Percentiles rank a stretch among this genome's conserved stretches.
Conservation (phyloP, 30 jellyfish, hydroid and myxozoan genomes). For the Aurelia sp. region DNA sequence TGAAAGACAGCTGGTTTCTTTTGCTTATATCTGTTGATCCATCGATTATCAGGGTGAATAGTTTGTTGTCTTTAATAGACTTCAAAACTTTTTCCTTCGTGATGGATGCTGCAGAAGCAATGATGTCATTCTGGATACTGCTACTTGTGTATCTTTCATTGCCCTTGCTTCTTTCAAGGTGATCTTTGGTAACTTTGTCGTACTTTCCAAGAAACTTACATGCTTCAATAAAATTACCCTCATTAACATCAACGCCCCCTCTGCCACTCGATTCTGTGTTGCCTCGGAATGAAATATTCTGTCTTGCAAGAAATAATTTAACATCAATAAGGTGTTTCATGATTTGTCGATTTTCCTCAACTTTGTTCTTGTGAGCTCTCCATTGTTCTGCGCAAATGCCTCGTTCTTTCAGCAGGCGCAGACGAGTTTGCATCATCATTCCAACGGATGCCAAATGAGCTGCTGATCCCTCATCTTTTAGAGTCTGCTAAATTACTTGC, state of each 20-base stretch:
- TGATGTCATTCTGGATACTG: background rate
- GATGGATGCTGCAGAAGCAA: background rate
- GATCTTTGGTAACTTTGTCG: background rate
- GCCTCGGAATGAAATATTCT: conserved; percentile 37
- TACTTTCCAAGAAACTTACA: too few relatives aligned
- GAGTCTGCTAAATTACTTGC: too few relatives aligned
- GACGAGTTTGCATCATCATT: conserved; percentile 24
- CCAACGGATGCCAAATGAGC: conserved; percentile 13
- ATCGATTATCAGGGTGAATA: background rate
- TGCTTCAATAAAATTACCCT: background rate
- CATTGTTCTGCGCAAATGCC: conserved; percentile 14
- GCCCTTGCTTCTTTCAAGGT: conserved; percentile 17
- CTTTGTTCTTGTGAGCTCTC: conserved; percentile 9
- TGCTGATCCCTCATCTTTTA: background rate
- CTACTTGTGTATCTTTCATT: conserved; percentile 15
- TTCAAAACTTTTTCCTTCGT: background rate
- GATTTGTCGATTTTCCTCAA: conserved; percentile 10
- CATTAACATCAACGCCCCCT: background rate
- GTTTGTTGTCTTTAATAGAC: background rate
- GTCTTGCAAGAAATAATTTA: conserved; percentile 15
- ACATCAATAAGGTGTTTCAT: conserved; percentile 31
- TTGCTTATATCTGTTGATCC: conserved; percentile 4
- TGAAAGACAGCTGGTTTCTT: conserved; percentile 35
- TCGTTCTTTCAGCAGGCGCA: conserved; percentile 4
- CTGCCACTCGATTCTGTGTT: conserved; percentile 15